Conservation (phyloP, 1,140 invertebrate species). For the Propsilocerus akamusi region DNA sequence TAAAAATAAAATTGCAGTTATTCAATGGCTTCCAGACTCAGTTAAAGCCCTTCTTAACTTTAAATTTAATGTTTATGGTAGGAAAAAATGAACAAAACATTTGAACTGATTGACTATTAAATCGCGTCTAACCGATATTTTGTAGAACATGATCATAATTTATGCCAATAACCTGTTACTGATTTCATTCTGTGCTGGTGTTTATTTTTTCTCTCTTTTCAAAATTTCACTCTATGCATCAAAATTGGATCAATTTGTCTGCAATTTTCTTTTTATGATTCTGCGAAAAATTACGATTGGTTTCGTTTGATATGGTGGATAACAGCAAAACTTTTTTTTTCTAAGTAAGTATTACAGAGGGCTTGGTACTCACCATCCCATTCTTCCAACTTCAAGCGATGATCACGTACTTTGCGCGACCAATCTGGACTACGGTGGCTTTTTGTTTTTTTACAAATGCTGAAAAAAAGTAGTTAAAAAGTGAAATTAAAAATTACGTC, state of each 20-base stretch:
- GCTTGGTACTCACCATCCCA: slow-evolving; percentile 16
- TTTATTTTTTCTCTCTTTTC: background rate
- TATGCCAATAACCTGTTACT: no score
- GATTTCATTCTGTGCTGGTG: no score
- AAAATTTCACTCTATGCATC: background rate
- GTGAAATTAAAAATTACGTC: slow-evolving; percentile 7
- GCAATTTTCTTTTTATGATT: background rate
- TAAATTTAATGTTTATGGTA: no score
- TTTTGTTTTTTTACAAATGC: slow-evolving; percentile 25
- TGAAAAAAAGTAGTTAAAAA: slow-evolving; percentile 11
- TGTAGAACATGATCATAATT: no score
- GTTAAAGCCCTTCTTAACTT: no score
- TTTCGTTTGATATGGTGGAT: slow-evolving; percentile 12
- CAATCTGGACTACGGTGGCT: slow-evolving; percentile 25
- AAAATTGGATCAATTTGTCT: background rate
- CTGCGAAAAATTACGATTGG: background rate
- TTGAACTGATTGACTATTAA: no score
- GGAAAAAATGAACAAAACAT: no score
- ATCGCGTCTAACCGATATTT: no score
- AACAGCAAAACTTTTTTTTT: no score
- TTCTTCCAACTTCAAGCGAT: slow-evolving; percentile 21
- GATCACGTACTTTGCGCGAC: slow-evolving; percentile 26
- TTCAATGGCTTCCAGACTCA: background rate
- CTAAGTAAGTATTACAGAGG: background rate
- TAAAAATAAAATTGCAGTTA: background rate